Evolutionary conservation across 2,113 vertebrate genomes (phyloP), one percentile per base, ranked within the genome.

Genomic region (Hippocampus abdominalis): DNA sequence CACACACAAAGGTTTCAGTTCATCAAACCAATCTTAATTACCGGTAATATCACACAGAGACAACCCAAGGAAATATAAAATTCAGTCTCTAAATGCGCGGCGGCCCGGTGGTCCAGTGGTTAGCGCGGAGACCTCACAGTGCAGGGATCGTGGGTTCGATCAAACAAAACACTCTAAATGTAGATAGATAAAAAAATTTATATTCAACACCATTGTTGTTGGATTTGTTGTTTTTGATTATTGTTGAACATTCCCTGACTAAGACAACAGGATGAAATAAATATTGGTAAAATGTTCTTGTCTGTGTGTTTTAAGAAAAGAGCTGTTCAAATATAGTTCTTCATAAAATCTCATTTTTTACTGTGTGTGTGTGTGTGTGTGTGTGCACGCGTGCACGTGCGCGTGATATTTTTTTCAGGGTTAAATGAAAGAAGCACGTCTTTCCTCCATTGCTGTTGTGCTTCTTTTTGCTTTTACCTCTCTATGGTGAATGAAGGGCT

Each of bases 371-470:
- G 56, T 29, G 56, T 36, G 3, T 40, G 32, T 62, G 18, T 40
- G 18, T 62, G 20, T n/a, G 2, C n/a, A n/a, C n/a, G n/a, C n/a
- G n/a, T n/a, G n/a, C n/a, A n/a, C n/a, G n/a, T n/a, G n/a, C n/a
- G n/a, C 4, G 32, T 3, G 3, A 32, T 16, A 7, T 59, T 27
- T 32, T 59, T 59, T 59, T 59, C 57, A 59, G 25, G 57, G 27
- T 59, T 18, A n/a, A 18, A 56, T 68, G 13, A 64, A 57, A 66
- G 44, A 44, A 69, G 46, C 12, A 53, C 16, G 27, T 13, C 44
- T 71, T 29, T 44, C 78, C 64, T 69, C 59, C 51, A 74, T 66
- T 44, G 32, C 72, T 70, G 42, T 68, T 48, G 29, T 77, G 18
- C 8, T 64, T 20, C 8, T 44, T 74, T 61, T 60, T 66, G 21